Evolutionary conservation across 2,888 invertebrate genomes (phyloP), one percentile per base, ranked within the genome.

Genomic region (Drosophila leonis): DNA sequence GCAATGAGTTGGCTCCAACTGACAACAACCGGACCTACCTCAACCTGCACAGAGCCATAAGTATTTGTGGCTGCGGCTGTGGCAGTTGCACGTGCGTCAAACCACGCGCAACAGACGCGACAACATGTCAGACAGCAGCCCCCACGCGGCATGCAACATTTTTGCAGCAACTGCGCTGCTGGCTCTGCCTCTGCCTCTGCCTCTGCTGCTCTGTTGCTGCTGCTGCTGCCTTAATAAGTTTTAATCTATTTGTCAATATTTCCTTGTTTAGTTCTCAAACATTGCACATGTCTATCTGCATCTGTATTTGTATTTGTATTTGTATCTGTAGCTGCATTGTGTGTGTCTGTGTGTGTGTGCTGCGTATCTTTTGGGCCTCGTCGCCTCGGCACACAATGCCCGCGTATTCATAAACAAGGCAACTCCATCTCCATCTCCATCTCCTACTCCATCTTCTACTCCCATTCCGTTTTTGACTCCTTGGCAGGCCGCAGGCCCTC

Each of bases 211-310:
- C n/a, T 31, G 54, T 54, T 27, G 29, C 33, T 13, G 66, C 41
- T 37, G 61, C 55, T 81, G 78, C 69, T 66, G 74, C 71, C 68
- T 88, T 84, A 84, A 90, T 86, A 90, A 89, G 84, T 87, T 75
- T 80, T 89, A 90, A 89, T 89, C 84, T 90, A 90, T 90, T 83
- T 85, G 84, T 89, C 84, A 89, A 89, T 90, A 84, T 90, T 84
- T 84, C 69, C 84, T 75, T 88, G 84, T 90, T 86, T 84, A 85
- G 81, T 80, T 80, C 74, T 76, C 82, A 88, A 88, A 90, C 83
- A 90, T 71, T 74, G 64, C 61, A 62, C 68, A 41, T 70, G 68
- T 62, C 65, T 63, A 79, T 73, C 63, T 65, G 75, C 51, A 52
- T 69, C 51, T 66, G 60, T 44, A 46, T 55, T 48, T 64, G 65